Evolutionary conservation across 2,113 vertebrate genomes (phyloP).

Genomic region (Anoura caudifer): DNA sequence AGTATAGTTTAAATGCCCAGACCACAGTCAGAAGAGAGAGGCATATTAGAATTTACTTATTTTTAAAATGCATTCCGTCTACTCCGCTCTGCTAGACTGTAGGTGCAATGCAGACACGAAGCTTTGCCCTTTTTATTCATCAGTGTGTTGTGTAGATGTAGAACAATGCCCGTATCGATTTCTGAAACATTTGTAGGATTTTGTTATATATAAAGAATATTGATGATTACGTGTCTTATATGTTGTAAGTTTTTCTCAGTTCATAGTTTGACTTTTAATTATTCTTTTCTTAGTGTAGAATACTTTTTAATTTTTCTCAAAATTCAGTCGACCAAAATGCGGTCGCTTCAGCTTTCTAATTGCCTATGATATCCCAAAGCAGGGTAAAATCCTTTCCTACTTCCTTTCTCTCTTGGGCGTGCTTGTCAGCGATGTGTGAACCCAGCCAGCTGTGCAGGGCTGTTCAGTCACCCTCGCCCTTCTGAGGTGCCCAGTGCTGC

Average conservation of each 20-base stretch:
- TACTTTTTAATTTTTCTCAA: neutral
- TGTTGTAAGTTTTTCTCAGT: neutral
- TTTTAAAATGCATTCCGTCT: neutral
- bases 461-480: neutral
- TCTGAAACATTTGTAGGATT: neutral
- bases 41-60: neutral
- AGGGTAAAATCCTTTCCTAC: neutral
- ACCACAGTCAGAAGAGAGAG: neutral
- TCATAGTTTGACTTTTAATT: neutral
- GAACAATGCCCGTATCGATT: neutral
- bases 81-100: neutral
- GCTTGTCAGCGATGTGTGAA: neutral
- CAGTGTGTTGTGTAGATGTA: neutral
- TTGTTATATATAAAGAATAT: neutral
- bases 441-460: neutral
- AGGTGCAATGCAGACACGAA: neutral
- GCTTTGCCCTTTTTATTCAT: neutral
- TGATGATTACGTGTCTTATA: neutral
- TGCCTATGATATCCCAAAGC: neutral
- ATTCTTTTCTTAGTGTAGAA: neutral
- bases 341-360: neutral
- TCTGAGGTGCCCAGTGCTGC: neutral
- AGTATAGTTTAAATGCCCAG: neutral
- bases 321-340: neutral
- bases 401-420: neutral